Evolutionary conservation across 1,140 invertebrate genomes (phyloP).

Genomic region (Drosophila hydei): DNA sequence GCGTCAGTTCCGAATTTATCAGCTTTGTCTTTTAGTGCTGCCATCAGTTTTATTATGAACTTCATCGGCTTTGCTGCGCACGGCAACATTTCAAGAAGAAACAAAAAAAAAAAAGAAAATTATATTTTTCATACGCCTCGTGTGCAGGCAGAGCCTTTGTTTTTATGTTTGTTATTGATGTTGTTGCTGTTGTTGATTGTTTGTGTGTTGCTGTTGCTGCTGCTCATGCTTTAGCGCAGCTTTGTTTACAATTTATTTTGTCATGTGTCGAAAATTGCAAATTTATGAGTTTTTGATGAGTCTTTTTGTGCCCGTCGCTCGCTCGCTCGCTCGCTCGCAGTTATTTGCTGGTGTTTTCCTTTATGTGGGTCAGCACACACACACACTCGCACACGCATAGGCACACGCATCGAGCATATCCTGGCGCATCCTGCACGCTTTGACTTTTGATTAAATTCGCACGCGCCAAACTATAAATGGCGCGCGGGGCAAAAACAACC

Average conservation of each 20-base stretch:
- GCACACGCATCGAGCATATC: conserved; percentile 32
- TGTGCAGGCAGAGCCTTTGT: conserved; percentile 42
- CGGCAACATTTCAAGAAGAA: too few relatives aligned
- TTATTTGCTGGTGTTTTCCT: conserved; percentile 60
- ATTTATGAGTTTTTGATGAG: conserved; percentile 82
- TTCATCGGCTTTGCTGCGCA: too few relatives aligned
- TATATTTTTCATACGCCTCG: conserved; percentile 43
- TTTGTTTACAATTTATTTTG: conserved; percentile 81
- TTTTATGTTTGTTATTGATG: conserved; percentile 32
- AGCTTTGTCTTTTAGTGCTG: background rate
- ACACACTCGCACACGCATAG: conserved; percentile 12
- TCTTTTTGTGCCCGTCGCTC: conserved; percentile 69
- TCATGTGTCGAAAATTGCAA: conserved; percentile 81
- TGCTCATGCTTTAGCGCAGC: conserved; percentile 39
- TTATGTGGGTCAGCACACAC: conserved; percentile 71
- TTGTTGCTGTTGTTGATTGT: conserved; percentile 26
- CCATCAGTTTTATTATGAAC: background rate
- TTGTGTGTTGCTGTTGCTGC: conserved; percentile 21
- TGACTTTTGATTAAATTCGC: conserved; percentile 80
- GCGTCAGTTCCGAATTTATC: too few relatives aligned
- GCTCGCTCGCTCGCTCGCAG: conserved; percentile 30
- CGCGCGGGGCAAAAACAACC: background rate
- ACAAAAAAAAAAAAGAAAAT: too few relatives aligned
- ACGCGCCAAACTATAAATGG: conserved; percentile 62
- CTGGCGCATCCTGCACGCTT: conserved; percentile 45